A percentile compares a stretch with the other conserved stretches of the same genome.
Evolutionary conservation across 2,888 invertebrate species (phyloP).

Genomic region (Agriopis leucophaearia): DNA sequence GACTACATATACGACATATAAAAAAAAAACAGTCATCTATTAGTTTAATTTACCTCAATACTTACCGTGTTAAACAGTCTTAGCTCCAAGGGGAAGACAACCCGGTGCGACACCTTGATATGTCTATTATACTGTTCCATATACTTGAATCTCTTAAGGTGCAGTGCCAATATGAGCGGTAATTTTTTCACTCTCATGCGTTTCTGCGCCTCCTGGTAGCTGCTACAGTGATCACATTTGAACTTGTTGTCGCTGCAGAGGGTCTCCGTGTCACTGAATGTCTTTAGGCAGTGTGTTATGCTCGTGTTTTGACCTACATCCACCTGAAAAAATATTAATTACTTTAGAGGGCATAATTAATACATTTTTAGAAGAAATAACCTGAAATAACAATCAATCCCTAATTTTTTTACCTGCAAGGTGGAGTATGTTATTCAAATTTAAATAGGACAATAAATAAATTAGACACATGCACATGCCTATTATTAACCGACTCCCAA

Average conservation of each 20-base stretch:
- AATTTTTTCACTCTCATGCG: slow-evolving; percentile 99
- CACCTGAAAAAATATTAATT: slow-evolving; percentile 88
- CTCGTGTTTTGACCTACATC: slow-evolving; percentile 99
- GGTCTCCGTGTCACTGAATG: slow-evolving; percentile 99
- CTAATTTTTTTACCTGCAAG: no score
- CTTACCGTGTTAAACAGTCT: slow-evolving; percentile 98
- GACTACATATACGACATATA: no score
- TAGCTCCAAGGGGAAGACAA: slow-evolving; percentile 99
- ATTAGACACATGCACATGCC: no score
- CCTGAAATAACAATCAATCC: no score
- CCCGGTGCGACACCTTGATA: slow-evolving; percentile 99
- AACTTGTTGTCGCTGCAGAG: slow-evolving; percentile 99
- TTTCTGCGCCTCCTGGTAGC: slow-evolving; percentile 99
- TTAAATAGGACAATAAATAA: no score
- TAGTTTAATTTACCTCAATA: no score
- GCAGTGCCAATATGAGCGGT: slow-evolving; percentile 98
- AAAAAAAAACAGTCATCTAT: no score
- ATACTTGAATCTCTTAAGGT: slow-evolving; percentile 98
- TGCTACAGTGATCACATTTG: slow-evolving; percentile 99
- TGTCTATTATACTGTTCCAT: slow-evolving; percentile 99
- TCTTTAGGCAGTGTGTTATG: slow-evolving; percentile 98
- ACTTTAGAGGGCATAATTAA: no score
- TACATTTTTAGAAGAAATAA: no score
- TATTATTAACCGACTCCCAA: no score
- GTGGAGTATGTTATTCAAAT: no score